Conservation (phyloP, 2,797 vertebrate species). For the Pantherophis alleghaniensis region DNA sequence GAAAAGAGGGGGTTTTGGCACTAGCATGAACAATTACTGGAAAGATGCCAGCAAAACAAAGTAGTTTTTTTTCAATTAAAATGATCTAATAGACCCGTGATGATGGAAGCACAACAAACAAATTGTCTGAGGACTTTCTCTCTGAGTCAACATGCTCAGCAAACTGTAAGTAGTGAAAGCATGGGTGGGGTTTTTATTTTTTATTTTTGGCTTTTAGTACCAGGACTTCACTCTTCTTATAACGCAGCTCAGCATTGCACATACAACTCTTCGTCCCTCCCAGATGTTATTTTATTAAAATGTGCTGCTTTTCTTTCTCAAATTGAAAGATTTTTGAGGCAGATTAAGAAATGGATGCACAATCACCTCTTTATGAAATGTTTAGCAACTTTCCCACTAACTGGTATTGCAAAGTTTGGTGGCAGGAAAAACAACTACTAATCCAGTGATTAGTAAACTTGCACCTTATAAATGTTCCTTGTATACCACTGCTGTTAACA, state of each 20-base stretch:
- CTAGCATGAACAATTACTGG: conserved; percentile 60
- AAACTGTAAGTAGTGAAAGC: conserved; percentile 56
- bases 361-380: not conserved
- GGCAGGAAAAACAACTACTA: conserved; percentile 24
- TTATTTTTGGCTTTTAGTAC: conserved; percentile 46
- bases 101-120: conserved; percentile 68
- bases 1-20: conserved; percentile 54
- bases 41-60: conserved; percentile 65
- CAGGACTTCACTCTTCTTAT: conserved; percentile 53
- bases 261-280: conserved; percentile 9
- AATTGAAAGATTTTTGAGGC: conserved; percentile 21
- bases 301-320: conserved; percentile 26
- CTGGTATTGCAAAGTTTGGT: conserved; percentile 12
- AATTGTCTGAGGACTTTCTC: conserved; percentile 55
- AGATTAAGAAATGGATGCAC: conserved; percentile 22
- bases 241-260: conserved; percentile 15
- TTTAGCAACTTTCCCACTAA: conserved; percentile 30
- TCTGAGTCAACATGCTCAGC: conserved; percentile 51
- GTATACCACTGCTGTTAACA: conserved; percentile 29
- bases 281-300: conserved; percentile 30
- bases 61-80: conserved; percentile 63
- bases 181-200: conserved; percentile 33
- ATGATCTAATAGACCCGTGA: conserved; percentile 71
- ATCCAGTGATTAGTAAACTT: conserved; percentile 16
- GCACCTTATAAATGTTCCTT: conserved; percentile 37